Conservation (phyloP, 2,888 invertebrate genomes). For the Achlya flavicornis region DNA sequence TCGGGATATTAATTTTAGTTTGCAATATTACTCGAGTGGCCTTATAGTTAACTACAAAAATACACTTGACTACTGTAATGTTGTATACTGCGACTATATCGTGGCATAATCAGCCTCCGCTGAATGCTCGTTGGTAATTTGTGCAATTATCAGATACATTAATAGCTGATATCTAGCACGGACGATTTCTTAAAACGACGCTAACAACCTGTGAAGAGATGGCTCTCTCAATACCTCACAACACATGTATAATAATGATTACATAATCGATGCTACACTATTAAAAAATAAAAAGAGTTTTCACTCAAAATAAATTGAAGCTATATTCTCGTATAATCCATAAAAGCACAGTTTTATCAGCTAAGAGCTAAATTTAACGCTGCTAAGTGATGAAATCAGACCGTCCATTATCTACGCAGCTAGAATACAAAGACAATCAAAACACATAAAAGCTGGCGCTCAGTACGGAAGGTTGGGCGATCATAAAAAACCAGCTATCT, state of each 20-base stretch:
- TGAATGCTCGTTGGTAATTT: conserved; percentile 38
- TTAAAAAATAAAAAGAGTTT: no score
- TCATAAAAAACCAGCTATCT: neutral
- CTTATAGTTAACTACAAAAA: neutral
- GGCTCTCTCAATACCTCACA: conserved; percentile 19
- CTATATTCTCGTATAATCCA: neutral
- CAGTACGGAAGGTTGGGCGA: neutral
- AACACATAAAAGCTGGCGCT: conserved; percentile 2
- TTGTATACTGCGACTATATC: conserved; percentile 3
- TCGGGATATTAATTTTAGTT: no score
- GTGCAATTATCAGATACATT: conserved; percentile 54
- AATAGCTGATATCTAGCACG: conserved; percentile 48
- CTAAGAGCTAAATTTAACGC: neutral
- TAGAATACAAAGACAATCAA: conserved; percentile 3
- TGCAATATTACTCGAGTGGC: no score
- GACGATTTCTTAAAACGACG: conserved; percentile 19
- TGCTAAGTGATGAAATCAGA: conserved; percentile 1
- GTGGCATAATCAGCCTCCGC: conserved; percentile 29
- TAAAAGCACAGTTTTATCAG: neutral
- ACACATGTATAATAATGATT: conserved; percentile 16
- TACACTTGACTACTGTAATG: conserved; percentile 10
- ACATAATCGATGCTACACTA: neutral
- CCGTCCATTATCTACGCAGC: neutral
- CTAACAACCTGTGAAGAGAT: conserved; percentile 18
- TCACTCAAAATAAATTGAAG: no score